Percentiles rank a stretch among this genome's conserved stretches.
Conservation (phyloP, 2,888 invertebrate genomes). For the Horisme vitalbata region DNA sequence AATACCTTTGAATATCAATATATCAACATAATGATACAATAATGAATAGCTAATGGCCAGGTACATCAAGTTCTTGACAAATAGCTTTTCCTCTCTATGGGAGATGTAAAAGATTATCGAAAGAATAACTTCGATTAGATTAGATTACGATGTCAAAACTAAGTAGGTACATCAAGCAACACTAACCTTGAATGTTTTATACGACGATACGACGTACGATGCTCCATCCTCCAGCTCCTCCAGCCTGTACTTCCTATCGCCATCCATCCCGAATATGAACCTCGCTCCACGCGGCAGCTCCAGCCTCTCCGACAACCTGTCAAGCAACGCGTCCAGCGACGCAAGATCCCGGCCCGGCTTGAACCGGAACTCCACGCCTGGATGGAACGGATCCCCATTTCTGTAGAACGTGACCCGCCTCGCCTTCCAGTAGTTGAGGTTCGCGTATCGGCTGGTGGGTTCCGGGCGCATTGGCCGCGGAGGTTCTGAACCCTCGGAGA, state of each 20-base stretch:
- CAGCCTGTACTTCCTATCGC: constrained; percentile 91
- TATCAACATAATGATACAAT: no score
- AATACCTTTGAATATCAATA: no score
- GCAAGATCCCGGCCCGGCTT: constrained; percentile 94
- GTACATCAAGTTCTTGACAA: no score
- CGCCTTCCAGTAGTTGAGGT: constrained; percentile 94
- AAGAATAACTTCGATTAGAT: no score
- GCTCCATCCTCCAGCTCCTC: constrained; percentile 96
- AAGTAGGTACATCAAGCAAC: no score
- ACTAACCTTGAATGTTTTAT: constrained; percentile 93
- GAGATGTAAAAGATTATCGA: no score
- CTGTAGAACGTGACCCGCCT: constrained; percentile 94
- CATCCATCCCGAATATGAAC: constrained; percentile 96
- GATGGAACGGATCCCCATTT: constrained; percentile 96
- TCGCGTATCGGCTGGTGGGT: constrained; percentile 86
- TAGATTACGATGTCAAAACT: no score
- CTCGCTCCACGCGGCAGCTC: constrained; percentile 94
- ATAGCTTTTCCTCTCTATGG: no score
- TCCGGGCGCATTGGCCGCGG: constrained; percentile 83
- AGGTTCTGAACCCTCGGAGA: constrained; percentile 73
- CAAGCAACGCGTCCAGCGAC: constrained; percentile 92
- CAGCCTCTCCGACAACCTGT: constrained; percentile 93
- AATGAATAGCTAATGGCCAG: no score
- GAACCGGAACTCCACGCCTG: constrained; percentile 92
- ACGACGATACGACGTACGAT: constrained; percentile 96